Evolutionary conservation across 2,888 invertebrate species (phyloP), one percentile per base, ranked within the genome.

Genomic region (Tetranychus piercei): DNA sequence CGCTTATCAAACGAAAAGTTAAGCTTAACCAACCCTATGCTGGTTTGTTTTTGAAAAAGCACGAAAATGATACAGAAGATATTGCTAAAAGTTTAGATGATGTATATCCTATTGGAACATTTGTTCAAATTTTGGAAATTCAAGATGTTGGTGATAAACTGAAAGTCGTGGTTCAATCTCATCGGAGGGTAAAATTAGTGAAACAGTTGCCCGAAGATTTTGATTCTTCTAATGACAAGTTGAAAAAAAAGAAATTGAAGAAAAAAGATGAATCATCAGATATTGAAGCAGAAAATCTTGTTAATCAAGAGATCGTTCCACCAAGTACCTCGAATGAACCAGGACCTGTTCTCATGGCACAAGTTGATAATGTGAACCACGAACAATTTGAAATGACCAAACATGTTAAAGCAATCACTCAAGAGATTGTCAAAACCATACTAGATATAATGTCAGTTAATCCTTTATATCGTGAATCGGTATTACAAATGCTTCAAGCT

Each of bases 401-500:
- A 81, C 96, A 97, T 85, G 90, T 97, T 18, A 97, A 96, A 84
- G 96, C 96, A 0, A 82, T 95, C 75, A 95, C 94, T 0, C 94
- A 95, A 82, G 96, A 97, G 85, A 88, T 96, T 76, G 94, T 96
- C 71, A 94, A 96, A 84, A 97, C 96, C 0, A 94, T 97, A 78
- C 86, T 95, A 74, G 99, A 99, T 83, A 95, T 99, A 76, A 95
- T 99, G 77, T 79, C 92, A 78, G 87, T 97, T 85, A 99, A 97
- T 87, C 94, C 96, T 0, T 84, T 99, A 76, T 97, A 97, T 82
- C 89, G 95, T 78, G 97, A 99, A 82, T 94, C 94, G 73, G 87
- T 99, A n/a, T 93, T 94, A 81, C 94, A 96, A 84, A 94, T 99
- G 89, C 85, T 99, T 80, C 94, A 95, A 79, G 94, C 94, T 80